These are phyloP conservation scores for Morelia viridis DNA, from an alignment of 2,797 vertebrate genomes.

Conservation along the genomic window DNA sequence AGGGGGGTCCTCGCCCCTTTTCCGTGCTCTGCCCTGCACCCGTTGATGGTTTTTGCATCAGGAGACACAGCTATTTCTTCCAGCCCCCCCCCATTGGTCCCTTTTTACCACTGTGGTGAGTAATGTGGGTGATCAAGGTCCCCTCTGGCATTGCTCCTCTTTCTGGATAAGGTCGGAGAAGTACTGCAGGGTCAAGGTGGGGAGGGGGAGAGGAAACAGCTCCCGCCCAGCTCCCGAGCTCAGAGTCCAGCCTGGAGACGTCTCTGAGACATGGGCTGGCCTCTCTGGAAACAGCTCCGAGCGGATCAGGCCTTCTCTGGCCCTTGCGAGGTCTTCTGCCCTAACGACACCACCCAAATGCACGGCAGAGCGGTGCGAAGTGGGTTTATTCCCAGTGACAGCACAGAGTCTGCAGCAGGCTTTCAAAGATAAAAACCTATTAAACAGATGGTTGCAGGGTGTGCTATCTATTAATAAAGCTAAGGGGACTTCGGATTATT, in stretches of 20 bases:
- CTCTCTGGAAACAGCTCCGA: not conserved
- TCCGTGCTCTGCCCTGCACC: not conserved
- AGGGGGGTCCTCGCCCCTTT: conserved; percentile 5
- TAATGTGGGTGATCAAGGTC: not conserved
- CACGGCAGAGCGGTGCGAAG: not conserved
- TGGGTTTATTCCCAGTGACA: not conserved
- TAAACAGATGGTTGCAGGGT: too few relatives aligned
- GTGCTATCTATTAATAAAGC: not conserved
- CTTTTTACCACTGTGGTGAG: not conserved
- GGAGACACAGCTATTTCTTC: too few relatives aligned
- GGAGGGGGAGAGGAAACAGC: not conserved
- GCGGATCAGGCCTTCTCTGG: not conserved
- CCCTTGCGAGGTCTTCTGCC: accelerated
- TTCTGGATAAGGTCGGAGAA: not conserved
- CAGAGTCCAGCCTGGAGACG: not conserved
- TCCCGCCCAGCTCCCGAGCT: not conserved
- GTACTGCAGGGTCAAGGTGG: not conserved
- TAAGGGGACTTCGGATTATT: not conserved
- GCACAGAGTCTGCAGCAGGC: not conserved
- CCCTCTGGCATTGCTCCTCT: not conserved
- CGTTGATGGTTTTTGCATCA: conserved; percentile 19
- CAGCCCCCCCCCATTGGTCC: not conserved
- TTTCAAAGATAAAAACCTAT: not conserved
- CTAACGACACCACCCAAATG: not conserved
- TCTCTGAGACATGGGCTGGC: not conserved